Evolutionary conservation across 2,113 vertebrate species (phyloP).

Genomic region (Thunnus thynnus): DNA sequence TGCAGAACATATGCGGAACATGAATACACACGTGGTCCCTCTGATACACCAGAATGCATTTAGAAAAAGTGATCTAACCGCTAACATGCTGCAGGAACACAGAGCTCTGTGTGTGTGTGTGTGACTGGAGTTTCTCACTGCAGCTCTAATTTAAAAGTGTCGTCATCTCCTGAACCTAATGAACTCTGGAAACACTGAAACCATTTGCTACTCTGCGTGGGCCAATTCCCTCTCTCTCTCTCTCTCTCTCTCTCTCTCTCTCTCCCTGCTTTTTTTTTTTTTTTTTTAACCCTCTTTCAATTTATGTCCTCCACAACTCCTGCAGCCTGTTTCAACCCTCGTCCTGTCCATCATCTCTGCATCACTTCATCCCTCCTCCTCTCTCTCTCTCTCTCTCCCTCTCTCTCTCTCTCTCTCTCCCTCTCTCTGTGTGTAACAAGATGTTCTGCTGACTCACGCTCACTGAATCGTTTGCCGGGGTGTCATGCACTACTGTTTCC

Average conservation of each 20-base stretch:
- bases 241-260: neutral
- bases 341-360: neutral
- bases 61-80: neutral
- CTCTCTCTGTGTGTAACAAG: neutral
- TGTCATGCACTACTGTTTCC: conserved; percentile 74
- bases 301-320: neutral
- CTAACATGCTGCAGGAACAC: neutral
- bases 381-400: conserved; percentile 6
- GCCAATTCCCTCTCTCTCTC: neutral
- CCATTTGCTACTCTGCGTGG: neutral
- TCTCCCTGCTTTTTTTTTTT: neutral
- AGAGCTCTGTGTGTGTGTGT: neutral
- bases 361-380: neutral
- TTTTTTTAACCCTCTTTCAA: neutral
- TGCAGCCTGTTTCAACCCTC: neutral
- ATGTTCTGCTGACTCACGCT: conserved; percentile 81
- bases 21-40: no score
- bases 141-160: conserved; percentile 18
- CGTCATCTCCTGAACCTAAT: conserved; percentile 24
- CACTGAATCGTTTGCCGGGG: conserved; percentile 54
- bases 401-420: neutral
- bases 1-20: neutral
- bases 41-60: neutral
- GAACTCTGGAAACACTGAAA: conserved; percentile 30
- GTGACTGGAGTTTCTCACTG: conserved; percentile 30